phyloP scores from a whole-genome alignment of 2,113 vertebrate species.

The Catharus fuscescens region DNA sequence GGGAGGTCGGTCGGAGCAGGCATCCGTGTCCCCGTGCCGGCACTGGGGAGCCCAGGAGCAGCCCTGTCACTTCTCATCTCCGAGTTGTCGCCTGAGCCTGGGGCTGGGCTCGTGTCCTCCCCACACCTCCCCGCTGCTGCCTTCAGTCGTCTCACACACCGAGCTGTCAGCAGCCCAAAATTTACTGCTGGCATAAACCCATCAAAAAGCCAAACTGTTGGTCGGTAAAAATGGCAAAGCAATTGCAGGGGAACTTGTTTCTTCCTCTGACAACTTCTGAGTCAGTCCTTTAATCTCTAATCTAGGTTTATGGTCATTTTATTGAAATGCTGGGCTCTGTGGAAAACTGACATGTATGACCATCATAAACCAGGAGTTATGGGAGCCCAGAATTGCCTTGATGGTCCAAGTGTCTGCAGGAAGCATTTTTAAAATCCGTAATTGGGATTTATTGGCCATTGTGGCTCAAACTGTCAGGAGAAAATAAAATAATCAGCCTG shows the following conservation, averaged over 20 bases:
- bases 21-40: neutral
- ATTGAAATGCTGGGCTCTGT: conserved; percentile 39
- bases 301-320: conserved; percentile 59
- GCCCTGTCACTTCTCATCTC: conserved; percentile 12
- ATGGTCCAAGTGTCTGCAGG: conserved; percentile 59
- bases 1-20: neutral
- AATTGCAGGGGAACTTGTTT: neutral
- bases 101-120: neutral
- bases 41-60: neutral
- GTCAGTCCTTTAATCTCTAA: conserved; percentile 60
- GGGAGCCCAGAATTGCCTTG: conserved; percentile 45
- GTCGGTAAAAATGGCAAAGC: neutral
- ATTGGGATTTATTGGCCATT: conserved; percentile 58
- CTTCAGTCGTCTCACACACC: neutral
- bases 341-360: conserved; percentile 43
- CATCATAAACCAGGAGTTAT: conserved; percentile 65
- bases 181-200: conserved; percentile 35
- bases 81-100: neutral
- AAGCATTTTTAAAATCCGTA: conserved; percentile 50
- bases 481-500: conserved; percentile 62
- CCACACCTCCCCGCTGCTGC: neutral
- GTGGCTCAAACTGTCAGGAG: conserved; percentile 57
- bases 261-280: conserved; percentile 43
- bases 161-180: neutral
- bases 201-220: neutral